Conservation (phyloP, 2,113 vertebrate genomes). For the Procavia capensis region DNA sequence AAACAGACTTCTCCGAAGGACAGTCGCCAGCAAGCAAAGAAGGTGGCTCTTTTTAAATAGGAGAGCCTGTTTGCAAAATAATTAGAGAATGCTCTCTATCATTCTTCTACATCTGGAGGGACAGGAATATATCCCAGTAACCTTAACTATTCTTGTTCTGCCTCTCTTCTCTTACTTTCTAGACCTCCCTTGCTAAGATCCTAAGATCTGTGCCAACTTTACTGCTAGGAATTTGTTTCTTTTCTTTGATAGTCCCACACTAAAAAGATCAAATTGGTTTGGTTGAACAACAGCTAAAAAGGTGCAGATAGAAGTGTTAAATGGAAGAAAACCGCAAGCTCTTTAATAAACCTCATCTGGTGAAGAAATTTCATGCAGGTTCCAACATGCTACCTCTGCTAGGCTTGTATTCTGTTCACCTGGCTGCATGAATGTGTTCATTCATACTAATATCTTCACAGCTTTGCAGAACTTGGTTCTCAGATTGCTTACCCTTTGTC, state of each 20-base stretch:
- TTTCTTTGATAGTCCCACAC: too few species aligned
- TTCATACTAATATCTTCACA: background rate
- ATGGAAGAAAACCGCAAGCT: background rate
- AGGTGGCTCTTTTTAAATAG: background rate
- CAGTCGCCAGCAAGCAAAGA: background rate
- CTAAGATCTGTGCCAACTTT: too few species aligned
- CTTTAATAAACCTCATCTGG: background rate
- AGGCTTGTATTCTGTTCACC: background rate
- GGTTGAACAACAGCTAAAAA: background rate
- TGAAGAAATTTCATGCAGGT: background rate
- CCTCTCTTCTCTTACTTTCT: background rate
- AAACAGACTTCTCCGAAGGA: background rate
- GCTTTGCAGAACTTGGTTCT: too few species aligned
- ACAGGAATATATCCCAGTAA: too few species aligned
- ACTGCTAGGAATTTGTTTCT: background rate
- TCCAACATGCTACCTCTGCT: background rate
- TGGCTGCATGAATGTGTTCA: background rate
- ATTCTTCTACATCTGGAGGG: background rate
- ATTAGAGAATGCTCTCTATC: background rate
- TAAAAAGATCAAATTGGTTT: background rate
- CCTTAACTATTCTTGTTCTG: too few species aligned
- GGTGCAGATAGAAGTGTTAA: background rate
- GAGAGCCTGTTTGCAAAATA: background rate
- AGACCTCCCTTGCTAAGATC: background rate
- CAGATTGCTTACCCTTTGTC: background rate